Conservation (phyloP, 1,140 invertebrate genomes). For the Scaptomyza hsui region DNA sequence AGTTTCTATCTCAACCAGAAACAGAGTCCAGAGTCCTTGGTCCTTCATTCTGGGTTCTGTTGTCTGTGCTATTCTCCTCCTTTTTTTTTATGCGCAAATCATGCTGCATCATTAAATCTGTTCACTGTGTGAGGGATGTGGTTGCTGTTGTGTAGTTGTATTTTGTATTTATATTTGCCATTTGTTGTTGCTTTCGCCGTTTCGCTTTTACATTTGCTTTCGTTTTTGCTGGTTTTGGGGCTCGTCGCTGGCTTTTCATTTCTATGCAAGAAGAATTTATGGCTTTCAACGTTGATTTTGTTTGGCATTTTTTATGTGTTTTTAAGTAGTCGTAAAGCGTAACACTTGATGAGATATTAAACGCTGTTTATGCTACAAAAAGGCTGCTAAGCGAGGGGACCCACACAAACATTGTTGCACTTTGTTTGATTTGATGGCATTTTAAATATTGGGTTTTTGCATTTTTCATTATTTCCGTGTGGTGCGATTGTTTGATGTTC, state of each 20-base stretch:
- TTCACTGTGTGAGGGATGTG: constrained; percentile 48
- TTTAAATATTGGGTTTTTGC: constrained; percentile 81
- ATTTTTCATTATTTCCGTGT: constrained; percentile 71
- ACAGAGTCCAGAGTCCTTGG: constrained; percentile 3
- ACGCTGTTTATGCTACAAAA: constrained; percentile 60
- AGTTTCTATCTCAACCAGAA: constrained; percentile 30
- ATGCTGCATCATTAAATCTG: constrained; percentile 83
- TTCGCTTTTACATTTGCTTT: constrained; percentile 60
- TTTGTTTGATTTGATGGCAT: constrained; percentile 75
- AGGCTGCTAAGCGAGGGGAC: constrained; percentile 30
- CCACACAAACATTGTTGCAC: constrained; percentile 60
- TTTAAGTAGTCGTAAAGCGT: constrained; percentile 82
- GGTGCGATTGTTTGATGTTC: constrained; percentile 41
- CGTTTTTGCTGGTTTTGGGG: constrained; percentile 36
- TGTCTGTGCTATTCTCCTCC: constrained; percentile 42
- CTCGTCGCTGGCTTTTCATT: constrained; percentile 70
- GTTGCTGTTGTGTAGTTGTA: constrained; percentile 24
- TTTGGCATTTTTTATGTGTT: constrained; percentile 72
- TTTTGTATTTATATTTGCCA: constrained; percentile 8
- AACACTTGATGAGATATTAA: constrained; percentile 83
- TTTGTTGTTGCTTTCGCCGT: constrained; percentile 30
- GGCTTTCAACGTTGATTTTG: constrained; percentile 79
- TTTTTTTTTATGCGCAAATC: constrained; percentile 80
- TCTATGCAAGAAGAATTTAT: constrained; percentile 75
- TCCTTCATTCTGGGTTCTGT: background rate